Base-by-base conservation (phyloP, 2,113 vertebrate genomes). In the Triplophysa siluroides region DNA sequence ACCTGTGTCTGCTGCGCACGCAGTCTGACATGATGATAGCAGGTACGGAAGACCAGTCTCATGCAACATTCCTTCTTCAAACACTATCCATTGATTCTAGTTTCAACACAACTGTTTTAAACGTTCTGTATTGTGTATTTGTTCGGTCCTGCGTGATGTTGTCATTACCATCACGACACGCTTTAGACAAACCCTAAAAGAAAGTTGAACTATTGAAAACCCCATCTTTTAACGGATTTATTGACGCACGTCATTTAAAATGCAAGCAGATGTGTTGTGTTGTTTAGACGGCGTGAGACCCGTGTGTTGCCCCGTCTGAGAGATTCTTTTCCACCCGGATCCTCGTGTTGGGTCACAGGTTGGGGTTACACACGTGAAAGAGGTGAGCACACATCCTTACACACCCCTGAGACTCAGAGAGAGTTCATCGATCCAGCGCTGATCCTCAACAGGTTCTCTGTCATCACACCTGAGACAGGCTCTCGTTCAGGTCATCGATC, bases 331-430 rank as follows among this genome's bases (percentile, higher is more conserved):
- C 86, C 80, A n/a, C 19, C 85, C 3, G 91, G 89, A 8, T 24
- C 90, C 0, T 63, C 83, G 47, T 94, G 93, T 45, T 93, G 92
- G 93, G 91, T 94, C 75, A 93, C 90, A 43, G 93, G 93, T 56
- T 94, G 93, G 93, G 93, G 93, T 33, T 87, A 86, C 24, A 56
- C 84, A 12, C 21, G 64, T 0, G 92, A 94, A 85, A 78, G 86
- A 75, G 93, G 93, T 94, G 88, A 67, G 86, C 5, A 52, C 19
- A 60, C 45, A 66, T 38, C 29, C 16, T 5, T 63, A n/a, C 61
- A 24, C 64, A 41, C 14, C 45, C 8, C 14, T 45, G n/a, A 21
- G 8, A 58, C n/a, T 58, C 19, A n/a, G 19, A 2, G 21, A 21
- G 5, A 8, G 4, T 58, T 58, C 8, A 58, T 54, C 50, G 1